These are phyloP conservation scores for Apeira syringaria DNA, from an alignment of 2,888 invertebrate species.

Conservation along the genomic window DNA sequence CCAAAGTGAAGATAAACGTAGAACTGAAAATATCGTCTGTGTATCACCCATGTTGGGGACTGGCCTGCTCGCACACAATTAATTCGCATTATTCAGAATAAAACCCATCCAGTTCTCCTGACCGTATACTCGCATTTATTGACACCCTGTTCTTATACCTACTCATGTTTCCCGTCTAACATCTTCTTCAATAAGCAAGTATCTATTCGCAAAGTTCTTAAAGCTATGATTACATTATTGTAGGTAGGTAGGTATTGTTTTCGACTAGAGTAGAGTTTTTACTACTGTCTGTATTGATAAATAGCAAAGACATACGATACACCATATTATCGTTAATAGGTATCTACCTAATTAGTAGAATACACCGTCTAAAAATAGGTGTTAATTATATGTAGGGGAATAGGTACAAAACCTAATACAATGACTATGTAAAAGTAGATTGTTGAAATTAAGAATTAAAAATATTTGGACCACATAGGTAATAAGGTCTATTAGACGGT, in stretches of 20 bases:
- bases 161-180: not conserved
- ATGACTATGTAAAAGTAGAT: too few relatives aligned
- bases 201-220: not conserved
- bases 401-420: slow-evolving; percentile 1
- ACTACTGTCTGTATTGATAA: not conserved
- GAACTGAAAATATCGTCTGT: too few relatives aligned
- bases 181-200: too few relatives aligned
- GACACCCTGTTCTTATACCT: not conserved
- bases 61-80: too few relatives aligned
- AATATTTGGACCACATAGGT: slow-evolving; percentile 4
- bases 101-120: not conserved
- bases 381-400: not conserved
- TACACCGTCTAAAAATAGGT: not conserved
- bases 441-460: not conserved
- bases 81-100: too few relatives aligned
- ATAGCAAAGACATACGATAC: not conserved
- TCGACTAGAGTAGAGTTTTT: slow-evolving; percentile 1
- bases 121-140: not conserved
- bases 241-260: slow-evolving; percentile 1
- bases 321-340: not conserved
- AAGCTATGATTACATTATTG: not conserved
- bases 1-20: too few relatives aligned
- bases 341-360: not conserved
- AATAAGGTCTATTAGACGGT: not conserved
- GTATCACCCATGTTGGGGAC: too few relatives aligned